Conservation (phyloP, 2,888 invertebrate genomes). For the Ectemnius continuus region DNA sequence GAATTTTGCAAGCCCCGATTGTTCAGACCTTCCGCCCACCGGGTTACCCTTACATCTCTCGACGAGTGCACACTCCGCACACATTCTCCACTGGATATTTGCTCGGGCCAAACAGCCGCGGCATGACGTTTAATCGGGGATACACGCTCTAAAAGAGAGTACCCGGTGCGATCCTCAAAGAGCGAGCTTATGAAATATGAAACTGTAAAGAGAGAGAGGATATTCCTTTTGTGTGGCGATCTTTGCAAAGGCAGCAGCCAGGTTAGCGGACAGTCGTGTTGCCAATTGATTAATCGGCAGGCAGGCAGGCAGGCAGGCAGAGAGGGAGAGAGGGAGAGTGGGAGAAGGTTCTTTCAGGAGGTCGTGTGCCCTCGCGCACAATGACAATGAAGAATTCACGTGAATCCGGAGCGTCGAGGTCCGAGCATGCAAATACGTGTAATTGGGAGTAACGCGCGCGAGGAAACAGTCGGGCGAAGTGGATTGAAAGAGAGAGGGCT, state of each 20-base stretch:
- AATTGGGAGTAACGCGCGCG: constrained; percentile 44
- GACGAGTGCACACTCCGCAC: too few species aligned
- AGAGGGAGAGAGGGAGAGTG: not conserved
- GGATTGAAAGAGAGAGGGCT: too few species aligned
- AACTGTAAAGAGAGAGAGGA: too few species aligned
- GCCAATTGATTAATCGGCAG: constrained; percentile 36
- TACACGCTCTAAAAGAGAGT: not conserved
- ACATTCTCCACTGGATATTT: not conserved
- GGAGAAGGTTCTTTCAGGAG: constrained; percentile 21
- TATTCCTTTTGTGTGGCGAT: not conserved
- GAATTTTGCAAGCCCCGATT: not conserved
- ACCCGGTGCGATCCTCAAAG: not conserved
- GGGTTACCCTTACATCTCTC: not conserved
- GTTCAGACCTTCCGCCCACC: not conserved
- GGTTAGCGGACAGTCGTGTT: constrained; percentile 9
- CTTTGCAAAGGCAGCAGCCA: constrained; percentile 9
- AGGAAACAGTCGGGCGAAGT: constrained; percentile 45
- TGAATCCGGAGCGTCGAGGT: constrained; percentile 45
- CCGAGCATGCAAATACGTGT: constrained; percentile 54
- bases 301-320: not conserved
- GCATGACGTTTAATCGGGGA: not conserved
- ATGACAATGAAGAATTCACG: constrained; percentile 51
- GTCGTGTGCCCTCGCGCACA: constrained; percentile 32
- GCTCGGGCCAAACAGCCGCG: not conserved
- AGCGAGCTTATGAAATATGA: not conserved